phyloP scores from a whole-genome alignment of 2,888 invertebrate genomes.

The Dryobotodes eremita region DNA sequence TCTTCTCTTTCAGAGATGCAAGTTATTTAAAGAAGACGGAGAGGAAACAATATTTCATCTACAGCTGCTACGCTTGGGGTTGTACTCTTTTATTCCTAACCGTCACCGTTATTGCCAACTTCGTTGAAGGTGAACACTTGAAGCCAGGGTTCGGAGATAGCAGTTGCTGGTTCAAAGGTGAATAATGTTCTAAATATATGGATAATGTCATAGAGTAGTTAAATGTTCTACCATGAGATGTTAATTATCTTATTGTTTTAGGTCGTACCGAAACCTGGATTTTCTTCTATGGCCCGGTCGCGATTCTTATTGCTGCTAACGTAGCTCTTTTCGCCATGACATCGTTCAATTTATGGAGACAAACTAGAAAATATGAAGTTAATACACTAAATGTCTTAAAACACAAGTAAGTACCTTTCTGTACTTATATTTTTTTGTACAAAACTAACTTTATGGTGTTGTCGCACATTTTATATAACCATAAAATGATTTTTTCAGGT shows the following conservation, averaged over 20 bases:
- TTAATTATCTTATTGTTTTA: slow-evolving; percentile 70
- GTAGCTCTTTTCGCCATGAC: slow-evolving; percentile 91
- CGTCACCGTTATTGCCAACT: slow-evolving; percentile 89
- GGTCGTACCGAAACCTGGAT: slow-evolving; percentile 91
- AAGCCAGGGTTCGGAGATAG: slow-evolving; percentile 91
- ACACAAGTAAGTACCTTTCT: slow-evolving; percentile 86
- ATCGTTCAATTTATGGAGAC: slow-evolving; percentile 90
- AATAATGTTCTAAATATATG: slow-evolving; percentile 50
- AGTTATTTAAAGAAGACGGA: slow-evolving; percentile 86
- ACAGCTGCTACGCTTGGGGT: slow-evolving; percentile 92
- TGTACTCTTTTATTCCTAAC: slow-evolving; percentile 89
- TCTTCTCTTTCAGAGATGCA: slow-evolving; percentile 77
- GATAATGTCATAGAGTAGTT: neutral
- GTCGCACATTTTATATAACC: neutral
- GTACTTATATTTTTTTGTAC: slow-evolving; percentile 12
- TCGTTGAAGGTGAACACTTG: slow-evolving; percentile 88
- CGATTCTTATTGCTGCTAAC: slow-evolving; percentile 90
- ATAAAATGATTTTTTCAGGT: slow-evolving; percentile 82
- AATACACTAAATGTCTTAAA: slow-evolving; percentile 89
- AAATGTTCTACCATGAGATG: neutral
- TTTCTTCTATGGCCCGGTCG: slow-evolving; percentile 93
- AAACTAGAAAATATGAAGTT: slow-evolving; percentile 88
- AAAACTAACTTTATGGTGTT: neutral
- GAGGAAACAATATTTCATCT: slow-evolving; percentile 88
- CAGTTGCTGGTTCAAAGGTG: slow-evolving; percentile 93